Evolutionary conservation across 1,140 invertebrate genomes (phyloP), one percentile per base, ranked within the genome.

Genomic region (Reticulitermes speratus): DNA sequence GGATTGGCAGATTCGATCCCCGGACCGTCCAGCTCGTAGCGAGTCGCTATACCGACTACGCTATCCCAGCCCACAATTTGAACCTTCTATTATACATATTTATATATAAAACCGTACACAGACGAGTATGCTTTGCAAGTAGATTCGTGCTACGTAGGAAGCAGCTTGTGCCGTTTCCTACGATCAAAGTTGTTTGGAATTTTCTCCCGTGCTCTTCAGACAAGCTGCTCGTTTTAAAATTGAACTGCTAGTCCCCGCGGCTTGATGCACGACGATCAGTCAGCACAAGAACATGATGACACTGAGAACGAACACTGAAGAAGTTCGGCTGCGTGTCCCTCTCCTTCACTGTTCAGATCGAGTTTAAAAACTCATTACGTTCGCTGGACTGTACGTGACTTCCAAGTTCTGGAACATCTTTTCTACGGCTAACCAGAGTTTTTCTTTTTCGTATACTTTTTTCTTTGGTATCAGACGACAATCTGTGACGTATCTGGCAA

Each of bases 361-460:
- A 75, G 65, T 75, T 75, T 30, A 75, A 75, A 75, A 75, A 75
- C 65, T 75, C 25, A 25, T 75, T 75, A 75, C 0, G 65, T 75
- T 75, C 14, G 30, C 65, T 75, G 65, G 65, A 75, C 65, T 75
- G n/a, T 25, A 75, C 65, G 65, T 75, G 65, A 75, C 65, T 75
- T 75, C 25, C n/a, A 75, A 75, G 25, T 75, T 75, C 14, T 30
- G 65, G n/a, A n/a, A 65, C 1, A 19, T 65, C 7, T 65, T 8
- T 23, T 19, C 21, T 23, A 65, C 59, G 7, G 59, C 59, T 65
- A 65, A 65, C 14, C 25, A 6, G 2, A 25, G 25, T n/a, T 25
- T 25, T 75, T 75, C n/a, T 30, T 14, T 75, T 30, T 30, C 0
- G 1, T 9, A 5, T 75, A 25, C 25, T 75, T 23, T 65, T n/a